Percentiles rank a stretch among this genome's conserved stretches.
phyloP scores from a whole-genome alignment of 1,140 invertebrate species.

The Oryzaephilus surinamensis region DNA sequence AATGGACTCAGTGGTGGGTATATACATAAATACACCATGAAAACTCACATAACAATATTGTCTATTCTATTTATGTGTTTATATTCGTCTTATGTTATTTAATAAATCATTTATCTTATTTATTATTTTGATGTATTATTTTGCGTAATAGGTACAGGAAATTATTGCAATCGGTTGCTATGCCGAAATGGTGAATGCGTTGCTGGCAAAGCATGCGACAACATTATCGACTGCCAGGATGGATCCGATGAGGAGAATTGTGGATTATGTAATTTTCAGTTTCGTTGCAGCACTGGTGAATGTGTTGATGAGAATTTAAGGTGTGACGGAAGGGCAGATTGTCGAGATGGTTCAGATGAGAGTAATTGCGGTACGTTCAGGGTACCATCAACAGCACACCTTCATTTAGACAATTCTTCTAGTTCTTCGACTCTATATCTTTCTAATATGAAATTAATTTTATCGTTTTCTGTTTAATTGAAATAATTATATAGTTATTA shows the following conservation, averaged over 20 bases:
- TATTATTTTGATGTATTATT: too few species aligned
- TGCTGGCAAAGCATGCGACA: constrained; percentile 38
- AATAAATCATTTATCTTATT: too few species aligned
- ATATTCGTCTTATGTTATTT: too few species aligned
- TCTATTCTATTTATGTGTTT: too few species aligned
- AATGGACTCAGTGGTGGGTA: constrained; percentile 39
- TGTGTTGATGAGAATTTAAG: constrained; percentile 40
- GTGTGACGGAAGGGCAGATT: constrained; percentile 41
- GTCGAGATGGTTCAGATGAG: constrained; percentile 44
- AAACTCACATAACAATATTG: too few species aligned
- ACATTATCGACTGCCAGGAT: constrained; percentile 39
- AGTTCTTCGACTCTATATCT: too few species aligned
- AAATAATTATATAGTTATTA: too few species aligned
- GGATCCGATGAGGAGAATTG: constrained; percentile 43
- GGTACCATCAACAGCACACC: constrained; percentile 1
- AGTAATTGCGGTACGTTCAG: constrained; percentile 29
- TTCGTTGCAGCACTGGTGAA: constrained; percentile 44
- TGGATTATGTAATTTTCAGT: constrained; percentile 34
- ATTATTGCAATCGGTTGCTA: too few species aligned
- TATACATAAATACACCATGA: too few species aligned
- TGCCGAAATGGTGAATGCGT: constrained; percentile 53
- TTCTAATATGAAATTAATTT: too few species aligned
- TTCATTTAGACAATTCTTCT: constrained; percentile 3
- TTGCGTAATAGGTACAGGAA: too few species aligned
- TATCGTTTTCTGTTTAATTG: too few species aligned